These are phyloP conservation scores for Margarornis squamiger DNA, from an alignment of 2,797 vertebrate genomes.

Conservation along the genomic window DNA sequence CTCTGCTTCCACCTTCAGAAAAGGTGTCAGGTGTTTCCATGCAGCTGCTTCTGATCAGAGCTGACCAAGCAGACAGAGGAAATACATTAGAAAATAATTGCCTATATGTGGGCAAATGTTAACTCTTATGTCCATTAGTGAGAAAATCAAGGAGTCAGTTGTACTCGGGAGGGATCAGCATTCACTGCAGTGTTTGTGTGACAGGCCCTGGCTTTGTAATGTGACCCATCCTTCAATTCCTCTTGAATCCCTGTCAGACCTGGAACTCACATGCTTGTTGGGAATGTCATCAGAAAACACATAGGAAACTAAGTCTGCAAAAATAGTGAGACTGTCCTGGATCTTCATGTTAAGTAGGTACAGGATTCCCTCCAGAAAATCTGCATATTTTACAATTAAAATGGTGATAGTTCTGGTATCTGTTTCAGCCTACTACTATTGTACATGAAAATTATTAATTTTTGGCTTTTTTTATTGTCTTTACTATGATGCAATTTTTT, in stretches of 20 bases:
- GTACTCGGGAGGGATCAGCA: background rate
- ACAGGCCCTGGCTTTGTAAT: background rate
- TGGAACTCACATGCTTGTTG: accelerated
- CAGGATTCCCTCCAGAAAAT: background rate
- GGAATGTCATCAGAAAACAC: background rate
- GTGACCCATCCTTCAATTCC: background rate
- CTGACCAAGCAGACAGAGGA: background rate
- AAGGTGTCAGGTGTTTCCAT: background rate
- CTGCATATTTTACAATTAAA: background rate
- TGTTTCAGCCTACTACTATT: background rate
- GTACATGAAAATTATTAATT: background rate
- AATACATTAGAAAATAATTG: slow-evolving; percentile 22
- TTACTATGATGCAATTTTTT: background rate
- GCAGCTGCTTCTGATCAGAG: background rate
- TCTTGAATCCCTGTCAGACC: background rate
- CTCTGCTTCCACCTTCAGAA: background rate
- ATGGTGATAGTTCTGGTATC: background rate
- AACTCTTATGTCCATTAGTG: slow-evolving; percentile 28
- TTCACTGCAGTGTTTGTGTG: background rate
- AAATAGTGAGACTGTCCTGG: background rate
- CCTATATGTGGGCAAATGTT: background rate
- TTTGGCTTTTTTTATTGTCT: background rate
- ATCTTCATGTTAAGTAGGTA: background rate
- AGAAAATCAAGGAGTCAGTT: slow-evolving; percentile 43
- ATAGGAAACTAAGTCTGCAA: background rate